Conservation (phyloP, 2,888 invertebrate species). For the Agapostemon virescens region DNA sequence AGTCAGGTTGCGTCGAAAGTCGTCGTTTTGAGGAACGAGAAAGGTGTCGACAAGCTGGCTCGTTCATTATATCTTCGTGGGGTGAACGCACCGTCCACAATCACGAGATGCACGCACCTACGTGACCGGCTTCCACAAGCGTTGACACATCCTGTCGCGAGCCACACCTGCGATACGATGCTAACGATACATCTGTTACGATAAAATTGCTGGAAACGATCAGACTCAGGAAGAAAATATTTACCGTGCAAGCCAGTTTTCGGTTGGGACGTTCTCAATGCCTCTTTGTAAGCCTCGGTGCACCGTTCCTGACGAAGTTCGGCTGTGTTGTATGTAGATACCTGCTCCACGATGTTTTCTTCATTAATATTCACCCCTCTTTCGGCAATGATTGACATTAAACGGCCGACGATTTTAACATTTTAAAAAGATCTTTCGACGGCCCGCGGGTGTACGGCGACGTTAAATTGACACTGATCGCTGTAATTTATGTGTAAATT, state of each 20-base stretch:
- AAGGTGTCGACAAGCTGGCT: constrained; percentile 58
- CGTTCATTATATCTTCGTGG: constrained; percentile 59
- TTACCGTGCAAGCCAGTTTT: constrained; percentile 7
- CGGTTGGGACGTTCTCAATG: not conserved
- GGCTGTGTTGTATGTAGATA: not conserved
- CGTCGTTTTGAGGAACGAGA: constrained; percentile 37
- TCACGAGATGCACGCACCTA: constrained; percentile 68
- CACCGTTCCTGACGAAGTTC: not conserved
- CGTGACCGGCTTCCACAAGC: constrained; percentile 73
- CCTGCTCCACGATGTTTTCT: not conserved
- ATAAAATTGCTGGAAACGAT: constrained; percentile 43
- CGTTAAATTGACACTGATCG: constrained; percentile 5
- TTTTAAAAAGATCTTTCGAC: constrained; percentile 3
- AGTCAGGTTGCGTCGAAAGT: not conserved
- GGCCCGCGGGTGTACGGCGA: not conserved
- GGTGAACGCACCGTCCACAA: constrained; percentile 68
- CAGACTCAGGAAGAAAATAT: constrained; percentile 40
- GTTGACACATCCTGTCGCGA: constrained; percentile 73
- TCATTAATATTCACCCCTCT: constrained; percentile 16
- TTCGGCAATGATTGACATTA: constrained; percentile 2
- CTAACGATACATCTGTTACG: constrained; percentile 45
- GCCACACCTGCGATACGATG: constrained; percentile 72
- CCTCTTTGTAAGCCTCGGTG: not conserved
- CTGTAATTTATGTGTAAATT: constrained; percentile 5
- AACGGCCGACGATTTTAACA: not conserved